Percentiles rank a stretch among this genome's conserved stretches.
Evolutionary conservation across 1,140 invertebrate genomes (phyloP).

Genomic region (Sycobia sp.): DNA sequence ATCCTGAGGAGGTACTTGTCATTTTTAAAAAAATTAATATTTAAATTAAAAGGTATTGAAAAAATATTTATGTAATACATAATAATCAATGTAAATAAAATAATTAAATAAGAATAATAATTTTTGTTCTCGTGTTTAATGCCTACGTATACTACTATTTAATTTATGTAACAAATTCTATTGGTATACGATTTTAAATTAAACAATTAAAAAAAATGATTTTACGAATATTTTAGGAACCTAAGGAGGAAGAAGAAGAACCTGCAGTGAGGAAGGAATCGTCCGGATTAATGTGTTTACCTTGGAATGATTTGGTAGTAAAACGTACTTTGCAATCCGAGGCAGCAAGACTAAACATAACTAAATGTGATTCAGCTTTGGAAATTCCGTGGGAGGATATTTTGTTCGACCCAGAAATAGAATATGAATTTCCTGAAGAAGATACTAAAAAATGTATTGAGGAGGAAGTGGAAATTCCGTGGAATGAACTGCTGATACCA

Average conservation of each 20-base stretch:
- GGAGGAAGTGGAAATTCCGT: slow-evolving; percentile 50
- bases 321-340: slow-evolving; percentile 27
- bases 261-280: slow-evolving; percentile 33
- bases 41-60: background rate
- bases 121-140: too few relatives aligned
- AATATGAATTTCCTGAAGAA: slow-evolving; percentile 35
- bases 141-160: too few relatives aligned
- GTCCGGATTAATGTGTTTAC: slow-evolving; percentile 37
- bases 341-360: background rate
- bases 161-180: too few relatives aligned
- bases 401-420: slow-evolving; percentile 38
- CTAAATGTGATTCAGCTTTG: slow-evolving; percentile 41
- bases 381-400: slow-evolving; percentile 49
- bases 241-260: too few relatives aligned
- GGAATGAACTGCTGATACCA: slow-evolving; percentile 49
- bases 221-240: too few relatives aligned
- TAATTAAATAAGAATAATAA: too few relatives aligned
- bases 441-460: slow-evolving; percentile 33
- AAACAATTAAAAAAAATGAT: too few relatives aligned
- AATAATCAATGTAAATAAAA: background rate
- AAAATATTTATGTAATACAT: background rate
- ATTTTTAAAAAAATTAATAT: too few relatives aligned
- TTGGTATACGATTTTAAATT: too few relatives aligned
- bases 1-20: background rate
- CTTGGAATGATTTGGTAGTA: slow-evolving; percentile 49